Conservation (phyloP, 2,888 invertebrate species). For the Ashinkailepas kermadecensis region DNA sequence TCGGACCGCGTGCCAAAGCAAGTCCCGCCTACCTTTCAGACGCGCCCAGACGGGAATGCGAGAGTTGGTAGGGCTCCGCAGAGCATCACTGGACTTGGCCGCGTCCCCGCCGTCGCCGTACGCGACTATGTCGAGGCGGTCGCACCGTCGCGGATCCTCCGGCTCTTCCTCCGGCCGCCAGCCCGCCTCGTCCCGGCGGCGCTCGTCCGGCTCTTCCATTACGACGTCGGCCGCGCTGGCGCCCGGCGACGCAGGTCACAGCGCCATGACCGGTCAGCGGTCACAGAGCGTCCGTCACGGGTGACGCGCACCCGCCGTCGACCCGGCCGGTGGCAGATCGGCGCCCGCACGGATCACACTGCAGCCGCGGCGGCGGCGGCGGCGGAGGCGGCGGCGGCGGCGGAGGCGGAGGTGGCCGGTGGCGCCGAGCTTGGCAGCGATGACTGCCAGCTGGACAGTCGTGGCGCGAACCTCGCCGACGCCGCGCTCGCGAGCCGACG, state of each 20-base stretch:
- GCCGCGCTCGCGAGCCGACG: not conserved
- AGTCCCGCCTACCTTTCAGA: not conserved
- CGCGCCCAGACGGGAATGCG: not conserved
- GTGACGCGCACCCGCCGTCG: not conserved
- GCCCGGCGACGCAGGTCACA: not conserved
- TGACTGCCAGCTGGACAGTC: too few relatives aligned
- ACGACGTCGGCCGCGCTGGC: not conserved
- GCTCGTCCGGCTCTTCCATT: not conserved
- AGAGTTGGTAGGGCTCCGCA: not conserved
- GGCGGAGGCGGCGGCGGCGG: too few relatives aligned
- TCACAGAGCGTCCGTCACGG: not conserved
- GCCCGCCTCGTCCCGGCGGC: not conserved
- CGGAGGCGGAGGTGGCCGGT: too few relatives aligned
- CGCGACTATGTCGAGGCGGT: not conserved
- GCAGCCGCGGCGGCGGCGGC: too few relatives aligned
- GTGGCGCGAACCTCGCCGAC: too few relatives aligned
- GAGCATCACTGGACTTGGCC: not conserved
- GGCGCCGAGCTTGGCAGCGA: too few relatives aligned
- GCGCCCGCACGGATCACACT: too few relatives aligned
- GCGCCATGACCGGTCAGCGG: not conserved
- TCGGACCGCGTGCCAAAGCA: too few relatives aligned
- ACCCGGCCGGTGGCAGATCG: not conserved
- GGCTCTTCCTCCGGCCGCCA: not conserved
- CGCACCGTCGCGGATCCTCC: not conserved
- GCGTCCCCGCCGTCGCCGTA: not conserved